phyloP scores from a whole-genome alignment of 2,113 vertebrate species.

The Penelope pileata region DNA sequence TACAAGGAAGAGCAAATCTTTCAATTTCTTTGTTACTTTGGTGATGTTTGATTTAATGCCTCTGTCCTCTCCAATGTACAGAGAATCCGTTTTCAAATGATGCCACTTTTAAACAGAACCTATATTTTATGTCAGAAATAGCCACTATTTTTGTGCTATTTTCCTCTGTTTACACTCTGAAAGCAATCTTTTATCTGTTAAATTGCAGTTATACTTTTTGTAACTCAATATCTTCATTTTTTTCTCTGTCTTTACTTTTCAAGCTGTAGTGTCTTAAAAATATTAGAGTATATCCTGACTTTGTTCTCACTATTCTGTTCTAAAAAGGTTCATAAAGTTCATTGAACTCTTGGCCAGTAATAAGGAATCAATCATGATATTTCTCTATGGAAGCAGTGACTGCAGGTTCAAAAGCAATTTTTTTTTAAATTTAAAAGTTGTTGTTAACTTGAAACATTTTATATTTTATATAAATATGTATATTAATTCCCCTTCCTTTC shows the following conservation, averaged over 20 bases:
- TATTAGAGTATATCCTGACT: neutral
- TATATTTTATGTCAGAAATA: neutral
- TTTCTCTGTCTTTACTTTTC: neutral
- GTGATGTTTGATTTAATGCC: neutral
- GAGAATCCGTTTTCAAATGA: neutral
- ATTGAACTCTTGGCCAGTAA: neutral
- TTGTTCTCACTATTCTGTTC: neutral
- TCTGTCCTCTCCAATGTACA: neutral
- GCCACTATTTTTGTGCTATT: neutral
- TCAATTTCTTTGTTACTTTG: neutral
- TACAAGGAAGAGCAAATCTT: neutral
- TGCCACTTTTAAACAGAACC: neutral
- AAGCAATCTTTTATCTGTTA: neutral
- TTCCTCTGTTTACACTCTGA: neutral
- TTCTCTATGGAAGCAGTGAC: neutral
- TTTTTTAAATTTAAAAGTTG: neutral
- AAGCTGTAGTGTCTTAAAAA: neutral
- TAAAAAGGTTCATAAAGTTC: neutral
- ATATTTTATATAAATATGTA: neutral
- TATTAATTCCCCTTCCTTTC: neutral
- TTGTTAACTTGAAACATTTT: neutral
- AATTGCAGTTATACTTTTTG: neutral
- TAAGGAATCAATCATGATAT: neutral
- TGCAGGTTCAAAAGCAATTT: neutral
- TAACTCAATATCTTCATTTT: neutral